Conservation (phyloP, 2,797 vertebrate species). For the Emys orbicularis region DNA sequence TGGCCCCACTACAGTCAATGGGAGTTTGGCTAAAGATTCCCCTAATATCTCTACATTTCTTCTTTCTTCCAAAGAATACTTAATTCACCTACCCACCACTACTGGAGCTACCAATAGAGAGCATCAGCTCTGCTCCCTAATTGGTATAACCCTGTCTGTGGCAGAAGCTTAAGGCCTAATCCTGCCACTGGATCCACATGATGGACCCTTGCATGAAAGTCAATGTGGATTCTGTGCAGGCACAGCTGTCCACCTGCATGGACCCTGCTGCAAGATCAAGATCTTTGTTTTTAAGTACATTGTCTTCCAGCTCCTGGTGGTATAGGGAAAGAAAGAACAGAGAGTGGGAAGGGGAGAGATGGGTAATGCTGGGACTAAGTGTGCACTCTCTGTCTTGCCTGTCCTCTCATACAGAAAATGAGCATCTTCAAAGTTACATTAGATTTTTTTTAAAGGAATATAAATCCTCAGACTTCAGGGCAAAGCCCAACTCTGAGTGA, state of each 20-base stretch:
- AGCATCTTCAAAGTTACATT: neutral
- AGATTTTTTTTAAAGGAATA: neutral
- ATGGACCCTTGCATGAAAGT: neutral
- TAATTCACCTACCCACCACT: neutral
- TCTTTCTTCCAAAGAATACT: neutral
- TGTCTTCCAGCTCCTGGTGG: neutral
- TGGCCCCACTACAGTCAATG: neutral
- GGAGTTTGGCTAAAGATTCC: neutral
- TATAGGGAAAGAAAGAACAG: neutral
- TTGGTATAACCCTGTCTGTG: neutral
- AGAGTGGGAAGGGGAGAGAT: neutral
- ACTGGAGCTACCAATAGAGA: neutral
- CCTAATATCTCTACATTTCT: neutral
- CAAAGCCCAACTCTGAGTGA: neutral
- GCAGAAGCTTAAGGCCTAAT: fast-evolving
- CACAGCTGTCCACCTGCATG: neutral
- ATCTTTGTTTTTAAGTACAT: fast-evolving
- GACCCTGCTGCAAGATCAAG: neutral
- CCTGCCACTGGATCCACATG: neutral
- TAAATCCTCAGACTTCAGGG: neutral
- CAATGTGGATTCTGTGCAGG: neutral
- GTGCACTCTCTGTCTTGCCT: neutral
- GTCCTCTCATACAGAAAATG: neutral
- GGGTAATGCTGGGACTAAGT: neutral
- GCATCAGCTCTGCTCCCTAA: neutral